These are phyloP conservation scores for Lerista edwardsae DNA, from an alignment of 2,797 vertebrate species.

Conservation along the genomic window DNA sequence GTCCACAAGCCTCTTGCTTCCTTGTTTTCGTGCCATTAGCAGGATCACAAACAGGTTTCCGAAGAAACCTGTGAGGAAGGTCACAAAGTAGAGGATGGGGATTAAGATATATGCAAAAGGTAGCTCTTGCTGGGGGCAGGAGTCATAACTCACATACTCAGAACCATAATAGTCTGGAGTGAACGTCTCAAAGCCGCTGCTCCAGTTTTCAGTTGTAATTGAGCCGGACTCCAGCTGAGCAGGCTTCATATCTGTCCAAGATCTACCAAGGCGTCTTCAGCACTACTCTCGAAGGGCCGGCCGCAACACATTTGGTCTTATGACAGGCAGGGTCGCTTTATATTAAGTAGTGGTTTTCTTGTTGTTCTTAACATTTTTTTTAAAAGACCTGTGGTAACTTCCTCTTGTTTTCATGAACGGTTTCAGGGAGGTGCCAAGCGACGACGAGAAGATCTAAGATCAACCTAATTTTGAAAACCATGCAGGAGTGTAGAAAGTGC, in stretches of 20 bases:
- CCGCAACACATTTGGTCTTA: neutral
- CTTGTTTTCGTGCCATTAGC: slow-evolving; percentile 72
- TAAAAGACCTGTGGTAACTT: slow-evolving; percentile 29
- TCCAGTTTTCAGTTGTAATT: slow-evolving; percentile 9
- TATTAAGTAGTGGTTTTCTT: slow-evolving; percentile 20
- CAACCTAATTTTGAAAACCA: slow-evolving; percentile 36
- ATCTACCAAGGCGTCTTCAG: neutral
- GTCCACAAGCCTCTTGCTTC: slow-evolving; percentile 81
- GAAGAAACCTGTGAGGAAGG: slow-evolving; percentile 81
- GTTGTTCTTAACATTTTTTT: slow-evolving; percentile 33
- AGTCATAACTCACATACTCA: neutral
- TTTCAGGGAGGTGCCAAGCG: neutral
- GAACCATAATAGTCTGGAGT: neutral
- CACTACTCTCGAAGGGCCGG: neutral
- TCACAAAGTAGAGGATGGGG: slow-evolving; percentile 80
- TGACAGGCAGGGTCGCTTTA: neutral
- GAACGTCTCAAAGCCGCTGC: neutral
- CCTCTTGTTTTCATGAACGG: slow-evolving; percentile 34
- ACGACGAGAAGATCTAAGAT: neutral
- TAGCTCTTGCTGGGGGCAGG: slow-evolving; percentile 46
- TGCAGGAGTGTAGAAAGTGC: neutral
- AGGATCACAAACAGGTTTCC: slow-evolving; percentile 86
- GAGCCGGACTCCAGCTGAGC: neutral
- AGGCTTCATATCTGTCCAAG: neutral
- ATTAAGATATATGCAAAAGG: slow-evolving; percentile 66